Evolutionary conservation across 2,797 vertebrate species (phyloP), one percentile per base, ranked within the genome.

Genomic region (Psittacula echo): DNA sequence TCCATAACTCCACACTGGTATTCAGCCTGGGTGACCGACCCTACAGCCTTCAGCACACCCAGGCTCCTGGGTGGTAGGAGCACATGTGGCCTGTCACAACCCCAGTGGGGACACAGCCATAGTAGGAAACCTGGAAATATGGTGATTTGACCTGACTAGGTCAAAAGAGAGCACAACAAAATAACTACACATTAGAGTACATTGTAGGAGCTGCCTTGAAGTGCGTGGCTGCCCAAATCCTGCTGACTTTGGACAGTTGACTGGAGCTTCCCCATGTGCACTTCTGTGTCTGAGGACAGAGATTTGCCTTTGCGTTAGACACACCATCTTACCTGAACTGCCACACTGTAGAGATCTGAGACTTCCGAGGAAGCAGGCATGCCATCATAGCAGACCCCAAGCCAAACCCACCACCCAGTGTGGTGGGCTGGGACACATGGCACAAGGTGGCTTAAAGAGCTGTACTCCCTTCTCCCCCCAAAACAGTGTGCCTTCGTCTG

Each of bases 261-360:
- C 8, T 34, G 30, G 37, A 44, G 0, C 12, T 82, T 58, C 15
- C 41, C 42, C 20, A 0, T 0, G 10, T 20, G 24, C 13, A 6
- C 9, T 77, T 50, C 37, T 24, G 2, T 45, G 13, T 32, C 65
- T 73, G 62, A 87, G 42, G 26, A 70, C 30, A 85, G 51, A 2
- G 0, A 5, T 78, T 88, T 53, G 37, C 23, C 20, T 64, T 71
- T 85, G 32, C 2, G 2, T n/a, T 91, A 80, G 22, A 50, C 30
- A 9, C 7, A 9, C n/a, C 18, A 2, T 47, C 22, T 51, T 64
- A 37, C 14, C 27, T 5, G 30, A 77, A 39, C 6, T 34, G 29
- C 9, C 50, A 27, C 8, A 7, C 0, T 34, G 23, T 5, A 83
- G 51, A 41, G n/a, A 42, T 5, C 42, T 54, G 64, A 58, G 23